phyloP scores from a whole-genome alignment of 2,797 vertebrate species.

The Pitangus sulphuratus region DNA sequence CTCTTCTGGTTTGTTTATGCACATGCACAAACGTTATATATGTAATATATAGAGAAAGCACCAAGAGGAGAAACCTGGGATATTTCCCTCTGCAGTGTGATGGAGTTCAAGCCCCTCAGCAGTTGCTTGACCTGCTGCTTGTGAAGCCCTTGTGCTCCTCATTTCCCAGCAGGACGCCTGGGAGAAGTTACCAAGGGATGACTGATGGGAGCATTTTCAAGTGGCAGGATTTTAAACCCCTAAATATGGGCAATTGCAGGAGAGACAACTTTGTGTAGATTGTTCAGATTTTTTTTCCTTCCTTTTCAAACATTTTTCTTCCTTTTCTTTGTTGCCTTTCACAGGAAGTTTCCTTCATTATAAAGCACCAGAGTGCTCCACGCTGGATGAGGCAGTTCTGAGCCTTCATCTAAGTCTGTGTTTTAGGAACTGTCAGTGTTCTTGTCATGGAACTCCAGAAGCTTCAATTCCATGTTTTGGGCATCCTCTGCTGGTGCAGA shows the following conservation, averaged over 20 bases:
- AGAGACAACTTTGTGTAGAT: not conserved
- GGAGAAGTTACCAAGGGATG: not conserved
- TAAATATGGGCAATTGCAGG: not conserved
- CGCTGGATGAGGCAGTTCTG: not conserved
- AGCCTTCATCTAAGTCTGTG: not conserved
- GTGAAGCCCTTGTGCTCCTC: not conserved
- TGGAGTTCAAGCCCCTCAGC: not conserved
- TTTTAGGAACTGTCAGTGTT: not conserved
- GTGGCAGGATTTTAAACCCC: not conserved
- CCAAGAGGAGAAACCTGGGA: not conserved
- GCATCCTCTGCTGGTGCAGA: not conserved
- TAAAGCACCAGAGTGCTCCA: not conserved
- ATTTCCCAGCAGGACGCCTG: not conserved
- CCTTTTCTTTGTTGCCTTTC: not conserved
- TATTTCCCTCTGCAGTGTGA: not conserved
- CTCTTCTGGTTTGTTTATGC: conserved; percentile 29
- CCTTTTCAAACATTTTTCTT: not conserved
- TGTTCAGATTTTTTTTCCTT: not conserved
- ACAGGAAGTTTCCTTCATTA: not conserved
- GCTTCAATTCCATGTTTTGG: not conserved
- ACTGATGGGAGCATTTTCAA: not conserved
- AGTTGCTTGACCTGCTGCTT: not conserved
- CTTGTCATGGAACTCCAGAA: rapidly evolving
- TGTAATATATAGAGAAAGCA: not conserved
- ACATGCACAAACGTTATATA: not conserved